Evolutionary conservation across 1,140 invertebrate species (phyloP).

Genomic region (Diplogasteroides magnus): DNA sequence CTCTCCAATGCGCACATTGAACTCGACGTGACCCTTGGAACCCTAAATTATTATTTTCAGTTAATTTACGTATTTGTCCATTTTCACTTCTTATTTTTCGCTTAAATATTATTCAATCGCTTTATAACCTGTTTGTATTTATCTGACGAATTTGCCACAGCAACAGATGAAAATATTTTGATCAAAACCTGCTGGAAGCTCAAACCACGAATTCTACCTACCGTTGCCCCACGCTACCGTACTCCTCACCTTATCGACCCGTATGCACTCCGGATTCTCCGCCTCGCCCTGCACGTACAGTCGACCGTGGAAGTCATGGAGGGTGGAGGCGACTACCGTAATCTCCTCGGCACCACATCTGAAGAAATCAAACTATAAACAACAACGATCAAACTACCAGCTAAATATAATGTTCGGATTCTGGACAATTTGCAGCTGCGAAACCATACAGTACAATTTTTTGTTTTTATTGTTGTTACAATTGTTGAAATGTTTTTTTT

Average conservation of each 20-base stretch:
- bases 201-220: too few species aligned
- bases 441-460: slow-evolving; percentile 21
- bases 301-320: slow-evolving; percentile 22
- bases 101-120: too few species aligned
- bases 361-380: background rate
- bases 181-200: too few species aligned
- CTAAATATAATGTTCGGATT: background rate
- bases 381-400: too few species aligned
- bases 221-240: too few species aligned
- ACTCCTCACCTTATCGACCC: background rate
- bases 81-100: too few species aligned
- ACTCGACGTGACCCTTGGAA: slow-evolving; percentile 24
- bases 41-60: slow-evolving; percentile 32
- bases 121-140: too few species aligned
- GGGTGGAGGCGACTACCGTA: background rate
- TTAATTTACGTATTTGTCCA: too few species aligned
- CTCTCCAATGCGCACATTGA: slow-evolving; percentile 45
- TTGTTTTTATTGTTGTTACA: slow-evolving; percentile 40
- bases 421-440: slow-evolving; percentile 1
- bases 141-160: too few species aligned
- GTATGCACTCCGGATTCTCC: slow-evolving; percentile 39
- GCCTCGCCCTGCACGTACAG: slow-evolving; percentile 51
- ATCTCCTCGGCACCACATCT: background rate
- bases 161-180: too few species aligned
- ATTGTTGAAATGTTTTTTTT: slow-evolving; percentile 24